A percentile compares a stretch with the other conserved stretches of the same genome.
Evolutionary conservation across 2,888 invertebrate species (phyloP).

Genomic region (Himalopsyche anomala): DNA sequence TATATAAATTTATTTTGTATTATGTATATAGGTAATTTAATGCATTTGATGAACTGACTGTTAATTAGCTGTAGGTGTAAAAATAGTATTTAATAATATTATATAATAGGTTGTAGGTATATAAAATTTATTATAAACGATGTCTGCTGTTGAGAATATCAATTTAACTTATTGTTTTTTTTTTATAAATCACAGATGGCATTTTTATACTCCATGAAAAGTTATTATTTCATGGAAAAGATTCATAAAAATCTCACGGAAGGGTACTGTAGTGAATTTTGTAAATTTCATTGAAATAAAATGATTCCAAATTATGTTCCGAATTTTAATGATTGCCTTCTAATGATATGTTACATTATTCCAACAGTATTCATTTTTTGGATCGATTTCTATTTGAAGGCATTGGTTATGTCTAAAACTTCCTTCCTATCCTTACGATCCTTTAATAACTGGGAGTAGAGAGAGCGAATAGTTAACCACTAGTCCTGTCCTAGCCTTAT

Average conservation of each 20-base stretch:
- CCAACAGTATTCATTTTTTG: too few relatives aligned
- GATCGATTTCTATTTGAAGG: too few relatives aligned
- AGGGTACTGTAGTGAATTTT: slow-evolving; percentile 12
- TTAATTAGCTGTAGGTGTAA: slow-evolving; percentile 12
- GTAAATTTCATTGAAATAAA: slow-evolving; percentile 19
- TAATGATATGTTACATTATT: too few relatives aligned
- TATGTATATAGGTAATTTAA: slow-evolving; percentile 44
- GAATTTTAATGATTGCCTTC: too few relatives aligned
- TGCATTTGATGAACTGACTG: slow-evolving; percentile 35
- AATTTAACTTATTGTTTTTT: background rate
- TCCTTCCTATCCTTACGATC: too few relatives aligned
- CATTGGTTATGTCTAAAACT: too few relatives aligned
- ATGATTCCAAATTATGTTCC: background rate
- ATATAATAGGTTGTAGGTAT: background rate
- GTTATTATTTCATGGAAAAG: background rate
- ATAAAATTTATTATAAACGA: background rate
- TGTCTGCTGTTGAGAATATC: background rate
- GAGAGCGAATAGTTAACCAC: too few relatives aligned
- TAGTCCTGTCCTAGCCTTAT: too few relatives aligned
- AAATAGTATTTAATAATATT: slow-evolving; percentile 38
- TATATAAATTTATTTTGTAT: slow-evolving; percentile 36
- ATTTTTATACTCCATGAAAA: background rate
- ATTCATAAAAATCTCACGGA: background rate
- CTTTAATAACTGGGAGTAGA: too few relatives aligned
- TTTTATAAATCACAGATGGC: background rate